These are phyloP conservation scores for Dolichotis patagonum DNA, from an alignment of 2,113 vertebrate genomes.

Conservation along the genomic window DNA sequence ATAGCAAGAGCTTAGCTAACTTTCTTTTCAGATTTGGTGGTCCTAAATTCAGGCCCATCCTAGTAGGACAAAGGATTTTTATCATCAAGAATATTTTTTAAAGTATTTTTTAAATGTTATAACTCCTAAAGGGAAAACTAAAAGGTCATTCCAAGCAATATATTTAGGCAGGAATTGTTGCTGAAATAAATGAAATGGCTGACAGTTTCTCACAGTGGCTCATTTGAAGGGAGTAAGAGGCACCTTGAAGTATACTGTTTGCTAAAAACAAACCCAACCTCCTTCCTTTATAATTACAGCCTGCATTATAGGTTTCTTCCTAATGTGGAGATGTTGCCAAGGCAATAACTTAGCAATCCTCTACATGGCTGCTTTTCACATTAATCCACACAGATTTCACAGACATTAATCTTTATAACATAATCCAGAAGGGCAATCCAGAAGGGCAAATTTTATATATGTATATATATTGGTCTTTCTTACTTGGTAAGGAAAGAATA, in stretches of 20 bases:
- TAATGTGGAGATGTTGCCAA: conserved; percentile 52
- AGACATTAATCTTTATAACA: conserved; percentile 48
- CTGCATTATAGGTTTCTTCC: conserved; percentile 52
- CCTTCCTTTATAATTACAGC: conserved; percentile 35
- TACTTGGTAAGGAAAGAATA: background rate
- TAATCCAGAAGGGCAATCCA: background rate
- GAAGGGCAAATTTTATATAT: background rate
- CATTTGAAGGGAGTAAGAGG: background rate
- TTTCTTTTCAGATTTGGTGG: background rate
- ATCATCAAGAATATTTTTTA: background rate
- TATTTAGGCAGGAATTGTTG: background rate
- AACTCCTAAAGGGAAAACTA: background rate
- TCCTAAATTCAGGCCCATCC: background rate
- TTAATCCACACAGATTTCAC: conserved; percentile 24
- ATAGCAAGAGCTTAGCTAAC: background rate
- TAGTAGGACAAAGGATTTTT: background rate
- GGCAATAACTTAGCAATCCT: conserved; percentile 62
- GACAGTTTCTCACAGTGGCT: background rate
- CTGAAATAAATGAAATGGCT: background rate
- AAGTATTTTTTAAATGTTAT: background rate
- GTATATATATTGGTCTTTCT: background rate
- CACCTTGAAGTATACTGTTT: conserved; percentile 1
- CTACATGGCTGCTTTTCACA: conserved; percentile 61
- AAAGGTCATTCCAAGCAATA: background rate
- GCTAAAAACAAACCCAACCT: conserved; percentile 31